These are phyloP conservation scores for Halcyon malimbica DNA, from an alignment of 2,113 vertebrate species.

Conservation along the genomic window DNA sequence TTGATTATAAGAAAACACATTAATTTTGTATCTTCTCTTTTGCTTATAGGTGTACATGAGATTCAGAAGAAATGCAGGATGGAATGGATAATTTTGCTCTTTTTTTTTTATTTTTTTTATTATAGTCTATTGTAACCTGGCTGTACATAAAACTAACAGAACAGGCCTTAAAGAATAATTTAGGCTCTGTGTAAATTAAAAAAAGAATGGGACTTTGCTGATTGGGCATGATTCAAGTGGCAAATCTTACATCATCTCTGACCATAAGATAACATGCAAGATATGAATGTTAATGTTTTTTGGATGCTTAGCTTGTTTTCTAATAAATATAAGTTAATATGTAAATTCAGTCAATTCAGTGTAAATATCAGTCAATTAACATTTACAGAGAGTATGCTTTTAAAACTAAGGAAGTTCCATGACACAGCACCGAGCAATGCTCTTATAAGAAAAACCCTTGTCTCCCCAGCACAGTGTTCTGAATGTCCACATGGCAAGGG, in stretches of 20 bases:
- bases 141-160: slow-evolving; percentile 68
- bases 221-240: slow-evolving; percentile 71
- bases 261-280: slow-evolving; percentile 64
- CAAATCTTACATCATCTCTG: slow-evolving; percentile 67
- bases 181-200: slow-evolving; percentile 66
- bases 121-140: slow-evolving; percentile 71
- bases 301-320: slow-evolving; percentile 78
- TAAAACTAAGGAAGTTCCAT: slow-evolving; percentile 72
- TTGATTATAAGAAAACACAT: slow-evolving; percentile 47
- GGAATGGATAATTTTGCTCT: slow-evolving; percentile 57
- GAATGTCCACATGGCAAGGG: slow-evolving; percentile 72
- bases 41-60: slow-evolving; percentile 66
- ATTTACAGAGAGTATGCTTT: slow-evolving; percentile 77
- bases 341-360: slow-evolving; percentile 64
- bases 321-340: slow-evolving; percentile 77
- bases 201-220: slow-evolving; percentile 48
- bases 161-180: slow-evolving; percentile 67
- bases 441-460: slow-evolving; percentile 73
- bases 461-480: slow-evolving; percentile 75
- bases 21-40: slow-evolving; percentile 70
- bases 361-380: slow-evolving; percentile 78
- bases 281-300: slow-evolving; percentile 75
- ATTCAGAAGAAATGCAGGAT: slow-evolving; percentile 71
- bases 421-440: slow-evolving; percentile 71
- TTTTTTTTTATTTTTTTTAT: slow-evolving; percentile 72